Percentiles rank a stretch among this genome's conserved stretches.
Evolutionary conservation across 2,797 vertebrate species (phyloP).

Genomic region (Phataginus tetradactyla): DNA sequence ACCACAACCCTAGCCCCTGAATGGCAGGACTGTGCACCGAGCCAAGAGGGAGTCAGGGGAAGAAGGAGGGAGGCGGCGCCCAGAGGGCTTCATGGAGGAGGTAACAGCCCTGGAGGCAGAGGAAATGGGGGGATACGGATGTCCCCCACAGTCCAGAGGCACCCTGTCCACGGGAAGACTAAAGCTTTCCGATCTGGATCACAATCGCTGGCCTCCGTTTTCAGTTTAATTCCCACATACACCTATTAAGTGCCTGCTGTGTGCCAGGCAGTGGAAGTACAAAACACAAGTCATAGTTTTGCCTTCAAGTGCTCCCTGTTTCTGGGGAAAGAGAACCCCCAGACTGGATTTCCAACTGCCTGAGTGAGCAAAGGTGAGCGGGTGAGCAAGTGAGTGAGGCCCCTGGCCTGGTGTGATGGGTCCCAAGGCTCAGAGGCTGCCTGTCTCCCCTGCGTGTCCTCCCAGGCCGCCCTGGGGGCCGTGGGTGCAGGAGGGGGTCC

Average conservation of each 20-base stretch:
- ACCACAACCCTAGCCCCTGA: not conserved
- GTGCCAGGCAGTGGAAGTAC: not conserved
- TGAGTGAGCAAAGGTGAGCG: not conserved
- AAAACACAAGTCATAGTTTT: not conserved
- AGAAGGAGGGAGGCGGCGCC: not conserved
- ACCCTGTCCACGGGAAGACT: not conserved
- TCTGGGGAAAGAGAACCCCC: not conserved
- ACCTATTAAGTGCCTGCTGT: not conserved
- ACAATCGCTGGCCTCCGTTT: not conserved
- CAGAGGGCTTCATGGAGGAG: not conserved
- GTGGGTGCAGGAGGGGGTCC: not conserved
- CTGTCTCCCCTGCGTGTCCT: not conserved
- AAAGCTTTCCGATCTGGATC: no score
- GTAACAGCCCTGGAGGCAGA: not conserved
- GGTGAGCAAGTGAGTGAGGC: rapidly evolving
- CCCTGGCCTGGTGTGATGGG: not conserved
- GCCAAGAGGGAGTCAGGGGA: not conserved
- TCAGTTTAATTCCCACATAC: not conserved
- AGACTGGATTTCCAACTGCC: no score
- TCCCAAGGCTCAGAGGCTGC: not conserved
- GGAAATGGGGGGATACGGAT: not conserved
- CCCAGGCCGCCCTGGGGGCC: not conserved
- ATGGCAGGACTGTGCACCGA: not conserved
- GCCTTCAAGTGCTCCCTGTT: rapidly evolving
- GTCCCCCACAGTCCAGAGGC: not conserved